Evolutionary conservation across 2,888 invertebrate genomes (phyloP), one percentile per base, ranked within the genome.

Genomic region (Drosophila parthenogenetica): DNA sequence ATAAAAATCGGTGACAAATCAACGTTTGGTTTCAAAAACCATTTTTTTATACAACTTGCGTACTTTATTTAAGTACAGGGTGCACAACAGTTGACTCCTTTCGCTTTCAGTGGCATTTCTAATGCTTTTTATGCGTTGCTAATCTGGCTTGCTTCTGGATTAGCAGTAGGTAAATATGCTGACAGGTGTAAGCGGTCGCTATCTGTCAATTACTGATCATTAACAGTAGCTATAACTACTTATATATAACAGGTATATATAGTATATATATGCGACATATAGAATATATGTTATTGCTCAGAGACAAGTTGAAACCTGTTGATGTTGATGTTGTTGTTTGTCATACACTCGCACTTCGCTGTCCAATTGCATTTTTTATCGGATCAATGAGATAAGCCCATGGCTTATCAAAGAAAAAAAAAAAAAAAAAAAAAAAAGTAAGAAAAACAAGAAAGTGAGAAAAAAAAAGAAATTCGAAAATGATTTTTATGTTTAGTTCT

Each of bases 341-440:
- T 32, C 32, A 48, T 48, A 32, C 32, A 48, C 29, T 32, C 32
- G 29, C 48, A 48, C 48, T 48, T 42, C 7, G 53, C 50, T 66
- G 25, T 37, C 22, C 50, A 46, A 45, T 58, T 46, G 14, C 4
- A n/a, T 19, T 10, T 29, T 39, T 69, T 73, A 73, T 73, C 73
- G 53, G 70, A 69, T 75, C 74, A 83, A 60, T 40, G 35, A 62
- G 73, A 64, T 73, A 39, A 68, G 50, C 43, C 13, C 54, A 51
- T 42, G 10, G 42, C 61, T 77, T 79, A 77, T 77, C 79, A 74
- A 35, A 8, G 35, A 13, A 35, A 35, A 35, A 13, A 13, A 13
- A 13, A 35, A 35, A 35, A 35, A 11, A 35, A 29, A 2, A 29
- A 29, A 8, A 22, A 22, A 22, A 22, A 0, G 5, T 5, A 22